These are phyloP conservation scores for Neolamprologus caudopunctatus DNA, from an alignment of 2,113 vertebrate genomes.

Conservation along the genomic window DNA sequence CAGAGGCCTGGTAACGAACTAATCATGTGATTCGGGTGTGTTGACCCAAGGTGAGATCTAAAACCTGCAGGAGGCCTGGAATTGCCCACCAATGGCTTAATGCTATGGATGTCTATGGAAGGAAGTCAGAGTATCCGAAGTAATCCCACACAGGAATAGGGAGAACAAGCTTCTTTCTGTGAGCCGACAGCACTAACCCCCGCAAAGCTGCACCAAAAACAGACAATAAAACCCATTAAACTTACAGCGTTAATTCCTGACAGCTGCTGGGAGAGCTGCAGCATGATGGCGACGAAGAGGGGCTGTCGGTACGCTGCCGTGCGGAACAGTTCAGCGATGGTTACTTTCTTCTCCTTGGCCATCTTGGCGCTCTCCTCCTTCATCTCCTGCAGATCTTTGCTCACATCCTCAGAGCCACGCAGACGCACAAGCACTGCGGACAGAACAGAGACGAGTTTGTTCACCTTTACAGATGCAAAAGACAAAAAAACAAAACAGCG, in stretches of 20 bases:
- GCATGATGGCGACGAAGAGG: slow-evolving; percentile 81
- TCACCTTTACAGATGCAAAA: background rate
- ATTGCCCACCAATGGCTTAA: fast-evolving
- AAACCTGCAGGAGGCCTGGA: no score
- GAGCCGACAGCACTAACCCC: background rate
- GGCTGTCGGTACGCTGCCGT: slow-evolving; percentile 78
- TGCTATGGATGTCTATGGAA: background rate
- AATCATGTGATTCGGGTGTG: no score
- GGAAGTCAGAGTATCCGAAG: background rate
- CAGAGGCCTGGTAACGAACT: no score
- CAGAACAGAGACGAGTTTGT: fast-evolving
- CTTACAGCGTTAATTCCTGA: slow-evolving; percentile 93
- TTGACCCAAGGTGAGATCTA: no score
- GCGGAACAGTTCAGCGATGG: slow-evolving; percentile 84
- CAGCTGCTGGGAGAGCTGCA: slow-evolving; percentile 95
- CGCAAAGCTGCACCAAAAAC: background rate
- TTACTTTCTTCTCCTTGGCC: slow-evolving; percentile 84
- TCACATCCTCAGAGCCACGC: slow-evolving; percentile 80
- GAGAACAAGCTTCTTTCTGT: background rate
- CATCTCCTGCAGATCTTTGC: slow-evolving; percentile 88
- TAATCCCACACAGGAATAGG: background rate
- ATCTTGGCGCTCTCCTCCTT: slow-evolving; percentile 88
- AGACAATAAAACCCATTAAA: background rate
- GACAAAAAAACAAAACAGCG: background rate
- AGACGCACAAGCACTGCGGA: slow-evolving; percentile 79